Evolutionary conservation across 2,888 invertebrate genomes (phyloP).

Genomic region (Eumerus sabulonum): DNA sequence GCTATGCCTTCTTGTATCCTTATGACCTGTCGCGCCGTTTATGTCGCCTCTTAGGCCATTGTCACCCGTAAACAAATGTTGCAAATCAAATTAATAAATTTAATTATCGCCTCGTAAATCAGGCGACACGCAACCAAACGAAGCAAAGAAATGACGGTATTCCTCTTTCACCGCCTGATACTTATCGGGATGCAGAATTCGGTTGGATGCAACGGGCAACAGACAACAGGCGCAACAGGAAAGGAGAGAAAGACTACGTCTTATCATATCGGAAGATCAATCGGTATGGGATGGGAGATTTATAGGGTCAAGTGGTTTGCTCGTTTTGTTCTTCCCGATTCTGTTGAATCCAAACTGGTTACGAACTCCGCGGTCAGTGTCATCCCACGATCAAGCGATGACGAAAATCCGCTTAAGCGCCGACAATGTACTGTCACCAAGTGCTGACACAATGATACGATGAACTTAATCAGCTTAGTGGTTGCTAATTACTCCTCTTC

Average conservation of each 20-base stretch:
- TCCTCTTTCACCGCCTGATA: background rate
- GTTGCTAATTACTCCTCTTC: constrained; percentile 12
- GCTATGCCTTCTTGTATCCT: constrained; percentile 17
- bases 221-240: constrained; percentile 18
- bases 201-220: background rate
- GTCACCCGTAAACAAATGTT: constrained; percentile 59
- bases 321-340: constrained; percentile 5
- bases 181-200: constrained; percentile 7
- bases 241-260: constrained; percentile 27
- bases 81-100: constrained; percentile 69
- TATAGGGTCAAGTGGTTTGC: constrained; percentile 49
- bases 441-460: constrained; percentile 14
- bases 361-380: too few species aligned
- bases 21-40: background rate
- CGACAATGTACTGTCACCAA: constrained; percentile 1
- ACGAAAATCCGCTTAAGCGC: too few species aligned
- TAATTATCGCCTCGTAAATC: constrained; percentile 70
- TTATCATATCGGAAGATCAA: constrained; percentile 53
- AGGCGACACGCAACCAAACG: constrained; percentile 28
- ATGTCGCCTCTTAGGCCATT: constrained; percentile 29
- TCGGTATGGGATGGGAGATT: constrained; percentile 58
- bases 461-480: constrained; percentile 45
- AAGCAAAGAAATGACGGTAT: background rate
- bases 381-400: too few species aligned
- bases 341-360: background rate